These are phyloP conservation scores for Chaetorhynchus papuensis DNA, from an alignment of 2,113 vertebrate species.

Conservation along the genomic window DNA sequence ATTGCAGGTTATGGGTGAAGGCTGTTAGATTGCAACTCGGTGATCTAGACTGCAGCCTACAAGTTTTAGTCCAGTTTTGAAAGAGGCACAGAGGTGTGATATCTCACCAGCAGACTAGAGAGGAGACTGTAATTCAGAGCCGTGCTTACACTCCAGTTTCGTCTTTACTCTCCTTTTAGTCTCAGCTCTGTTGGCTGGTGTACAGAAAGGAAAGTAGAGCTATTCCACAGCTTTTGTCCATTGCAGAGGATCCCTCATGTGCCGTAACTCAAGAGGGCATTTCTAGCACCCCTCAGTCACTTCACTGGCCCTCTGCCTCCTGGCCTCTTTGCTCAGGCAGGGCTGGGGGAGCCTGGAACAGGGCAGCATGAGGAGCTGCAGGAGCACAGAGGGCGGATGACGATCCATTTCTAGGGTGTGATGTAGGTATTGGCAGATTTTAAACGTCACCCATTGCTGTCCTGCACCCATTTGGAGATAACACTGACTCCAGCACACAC, in stretches of 20 bases:
- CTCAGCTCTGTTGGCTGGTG: neutral
- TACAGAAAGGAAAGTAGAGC: neutral
- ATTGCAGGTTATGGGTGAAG: neutral
- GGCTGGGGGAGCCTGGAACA: neutral
- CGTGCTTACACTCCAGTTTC: neutral
- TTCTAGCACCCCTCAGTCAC: neutral
- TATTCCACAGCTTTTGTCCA: neutral
- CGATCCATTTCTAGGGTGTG: neutral
- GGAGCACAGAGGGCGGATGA: fast-evolving
- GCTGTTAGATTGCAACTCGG: neutral
- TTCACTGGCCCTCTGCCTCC: neutral
- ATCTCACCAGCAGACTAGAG: neutral
- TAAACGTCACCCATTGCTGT: neutral
- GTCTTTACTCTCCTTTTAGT: neutral
- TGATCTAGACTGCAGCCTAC: neutral
- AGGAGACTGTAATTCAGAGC: neutral
- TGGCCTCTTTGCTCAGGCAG: neutral
- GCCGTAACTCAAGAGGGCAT: neutral
- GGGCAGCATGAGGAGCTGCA: fast-evolving
- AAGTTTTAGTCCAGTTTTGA: neutral
- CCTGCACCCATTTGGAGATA: neutral
- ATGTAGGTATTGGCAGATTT: neutral
- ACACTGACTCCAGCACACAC: neutral
- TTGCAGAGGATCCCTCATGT: neutral
- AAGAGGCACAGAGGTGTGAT: neutral